Evolutionary conservation across 2,888 invertebrate species (phyloP).

Genomic region (Chelonus formosanus): DNA sequence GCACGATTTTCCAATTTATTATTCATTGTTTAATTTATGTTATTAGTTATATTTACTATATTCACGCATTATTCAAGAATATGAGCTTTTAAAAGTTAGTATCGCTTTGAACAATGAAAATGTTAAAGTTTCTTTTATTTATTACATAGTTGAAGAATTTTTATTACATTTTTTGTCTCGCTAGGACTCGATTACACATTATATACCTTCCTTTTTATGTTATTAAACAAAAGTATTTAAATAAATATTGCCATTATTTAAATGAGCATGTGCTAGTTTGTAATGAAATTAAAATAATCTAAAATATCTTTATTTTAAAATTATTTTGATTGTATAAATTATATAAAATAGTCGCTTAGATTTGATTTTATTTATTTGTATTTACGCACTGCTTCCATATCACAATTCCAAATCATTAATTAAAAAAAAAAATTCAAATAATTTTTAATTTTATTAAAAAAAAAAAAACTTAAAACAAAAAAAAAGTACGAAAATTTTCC

Average conservation of each 20-base stretch:
- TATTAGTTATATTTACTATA: too few species aligned
- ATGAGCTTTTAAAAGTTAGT: too few species aligned
- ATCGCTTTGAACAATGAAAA: background rate
- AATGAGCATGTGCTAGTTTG: background rate
- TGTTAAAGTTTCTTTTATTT: background rate
- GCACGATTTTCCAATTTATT: too few species aligned
- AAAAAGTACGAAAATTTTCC: too few species aligned
- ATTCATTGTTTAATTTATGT: too few species aligned
- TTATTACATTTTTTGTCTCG: conserved; percentile 15
- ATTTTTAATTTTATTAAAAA: background rate
- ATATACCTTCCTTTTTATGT: background rate
- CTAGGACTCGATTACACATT: conserved; percentile 25
- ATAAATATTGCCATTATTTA: too few species aligned
- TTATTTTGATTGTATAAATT: background rate
- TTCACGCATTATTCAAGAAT: too few species aligned
- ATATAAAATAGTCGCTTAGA: too few species aligned
- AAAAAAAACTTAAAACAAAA: too few species aligned
- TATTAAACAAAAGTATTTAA: background rate
- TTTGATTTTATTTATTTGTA: background rate
- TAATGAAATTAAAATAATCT: background rate
- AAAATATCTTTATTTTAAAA: conserved; percentile 2
- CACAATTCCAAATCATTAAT: conserved; percentile 44
- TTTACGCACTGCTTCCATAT: conserved; percentile 38
- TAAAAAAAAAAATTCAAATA: conserved; percentile 36
- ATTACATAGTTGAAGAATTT: too few species aligned